Evolutionary conservation across 1,140 invertebrate genomes (phyloP).

Genomic region (Zaprionus inermis): DNA sequence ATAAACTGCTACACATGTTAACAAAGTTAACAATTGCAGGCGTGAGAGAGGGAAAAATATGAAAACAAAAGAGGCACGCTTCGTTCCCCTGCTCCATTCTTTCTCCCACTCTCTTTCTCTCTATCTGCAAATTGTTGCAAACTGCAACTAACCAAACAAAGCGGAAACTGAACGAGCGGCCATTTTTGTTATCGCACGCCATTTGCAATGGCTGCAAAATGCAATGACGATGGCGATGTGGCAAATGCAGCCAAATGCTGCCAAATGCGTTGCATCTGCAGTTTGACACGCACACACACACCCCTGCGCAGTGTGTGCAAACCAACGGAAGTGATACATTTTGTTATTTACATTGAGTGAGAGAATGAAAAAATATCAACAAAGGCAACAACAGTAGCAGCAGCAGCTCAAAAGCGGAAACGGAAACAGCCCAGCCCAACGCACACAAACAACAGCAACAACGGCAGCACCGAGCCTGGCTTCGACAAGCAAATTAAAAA

Average conservation of each 20-base stretch:
- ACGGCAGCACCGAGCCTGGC: constrained; percentile 33
- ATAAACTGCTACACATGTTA: constrained; percentile 81
- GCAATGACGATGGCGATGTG: constrained; percentile 24
- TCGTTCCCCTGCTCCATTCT: no score
- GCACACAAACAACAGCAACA: constrained; percentile 38
- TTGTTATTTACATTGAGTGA: constrained; percentile 61
- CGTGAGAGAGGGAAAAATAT: constrained; percentile 21
- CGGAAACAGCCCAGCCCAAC: constrained; percentile 61
- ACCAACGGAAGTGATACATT: constrained; percentile 62
- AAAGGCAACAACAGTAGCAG: constrained; percentile 48
- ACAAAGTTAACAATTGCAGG: constrained; percentile 71
- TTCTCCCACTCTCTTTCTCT: not conserved
- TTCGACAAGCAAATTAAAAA: constrained; percentile 74
- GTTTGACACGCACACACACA: constrained; percentile 9
- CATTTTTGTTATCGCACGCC: constrained; percentile 81
- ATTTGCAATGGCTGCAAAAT: constrained; percentile 64
- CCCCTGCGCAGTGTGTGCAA: not conserved
- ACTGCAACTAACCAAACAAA: constrained; percentile 74
- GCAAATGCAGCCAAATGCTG: constrained; percentile 22
- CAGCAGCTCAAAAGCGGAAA: constrained; percentile 63
- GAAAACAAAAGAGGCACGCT: constrained; percentile 37
- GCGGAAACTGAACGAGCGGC: constrained; percentile 68
- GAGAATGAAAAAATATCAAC: constrained; percentile 29
- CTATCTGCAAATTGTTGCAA: constrained; percentile 62
- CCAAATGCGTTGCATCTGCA: constrained; percentile 36